phyloP scores from a whole-genome alignment of 2,888 invertebrate species.

The Micoletzkya japonica region DNA sequence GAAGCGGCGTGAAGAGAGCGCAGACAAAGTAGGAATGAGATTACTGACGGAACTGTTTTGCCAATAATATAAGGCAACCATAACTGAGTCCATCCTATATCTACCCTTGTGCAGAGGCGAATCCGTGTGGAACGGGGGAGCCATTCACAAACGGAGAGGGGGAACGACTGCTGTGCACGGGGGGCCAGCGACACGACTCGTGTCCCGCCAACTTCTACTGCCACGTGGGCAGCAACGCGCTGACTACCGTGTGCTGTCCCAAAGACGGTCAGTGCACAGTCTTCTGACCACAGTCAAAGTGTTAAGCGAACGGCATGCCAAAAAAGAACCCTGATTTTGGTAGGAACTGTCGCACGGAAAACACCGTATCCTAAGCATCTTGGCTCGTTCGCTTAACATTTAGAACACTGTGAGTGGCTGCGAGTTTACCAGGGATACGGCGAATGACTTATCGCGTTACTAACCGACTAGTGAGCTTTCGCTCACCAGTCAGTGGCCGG shows the following conservation, averaged over 20 bases:
- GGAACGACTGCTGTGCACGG: slow-evolving; percentile 50
- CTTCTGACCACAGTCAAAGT: too few relatives aligned
- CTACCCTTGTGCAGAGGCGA: slow-evolving; percentile 39
- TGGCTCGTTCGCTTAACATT: too few relatives aligned
- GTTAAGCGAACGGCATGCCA: too few relatives aligned
- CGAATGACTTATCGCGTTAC: too few relatives aligned
- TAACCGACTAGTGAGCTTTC: too few relatives aligned
- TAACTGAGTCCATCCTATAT: too few relatives aligned
- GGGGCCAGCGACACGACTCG: slow-evolving; percentile 32
- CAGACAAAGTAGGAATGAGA: neutral
- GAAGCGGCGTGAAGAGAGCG: neutral
- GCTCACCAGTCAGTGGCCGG: too few relatives aligned
- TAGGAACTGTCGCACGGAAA: too few relatives aligned
- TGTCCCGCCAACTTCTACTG: slow-evolving; percentile 44
- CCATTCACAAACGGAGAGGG: slow-evolving; percentile 50
- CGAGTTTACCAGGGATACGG: too few relatives aligned
- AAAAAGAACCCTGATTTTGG: too few relatives aligned
- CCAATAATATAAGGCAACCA: neutral
- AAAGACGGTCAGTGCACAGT: slow-evolving; percentile 37
- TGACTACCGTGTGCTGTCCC: slow-evolving; percentile 58
- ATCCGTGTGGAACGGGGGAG: slow-evolving; percentile 57
- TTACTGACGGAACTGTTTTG: neutral
- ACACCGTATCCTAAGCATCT: too few relatives aligned
- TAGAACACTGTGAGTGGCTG: too few relatives aligned
- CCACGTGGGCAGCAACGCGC: slow-evolving; percentile 53